A percentile compares a stretch with the other conserved stretches of the same genome.
These are phyloP conservation scores for Augochlora pura DNA, from an alignment of 1,140 invertebrate species.

Conservation along the genomic window DNA sequence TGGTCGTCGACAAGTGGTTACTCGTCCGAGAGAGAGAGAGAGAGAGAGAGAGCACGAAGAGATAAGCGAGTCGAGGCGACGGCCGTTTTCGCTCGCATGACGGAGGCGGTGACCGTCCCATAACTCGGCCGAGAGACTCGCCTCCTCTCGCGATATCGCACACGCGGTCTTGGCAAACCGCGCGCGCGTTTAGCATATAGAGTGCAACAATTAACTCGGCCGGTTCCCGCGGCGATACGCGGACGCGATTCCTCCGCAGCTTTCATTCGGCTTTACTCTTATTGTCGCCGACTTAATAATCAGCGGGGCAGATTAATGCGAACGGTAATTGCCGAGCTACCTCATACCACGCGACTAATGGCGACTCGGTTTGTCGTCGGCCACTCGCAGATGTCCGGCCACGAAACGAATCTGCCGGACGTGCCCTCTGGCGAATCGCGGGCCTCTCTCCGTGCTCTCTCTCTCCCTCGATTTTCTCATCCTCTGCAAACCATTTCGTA, in stretches of 20 bases:
- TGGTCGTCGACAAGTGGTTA: neutral
- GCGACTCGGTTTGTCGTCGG: slow-evolving; percentile 44
- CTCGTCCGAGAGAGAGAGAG: too few species aligned
- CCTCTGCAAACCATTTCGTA: too few species aligned
- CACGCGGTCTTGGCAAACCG: slow-evolving; percentile 45
- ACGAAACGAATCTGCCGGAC: neutral
- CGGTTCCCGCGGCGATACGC: slow-evolving; percentile 64
- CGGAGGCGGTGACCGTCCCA: slow-evolving; percentile 77
- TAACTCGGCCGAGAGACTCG: slow-evolving; percentile 67
- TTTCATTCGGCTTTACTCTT: slow-evolving; percentile 67
- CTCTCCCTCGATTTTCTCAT: too few species aligned
- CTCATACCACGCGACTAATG: slow-evolving; percentile 47
- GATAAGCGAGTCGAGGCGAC: slow-evolving; percentile 61
- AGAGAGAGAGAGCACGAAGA: slow-evolving; percentile 16
- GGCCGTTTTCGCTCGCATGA: slow-evolving; percentile 66
- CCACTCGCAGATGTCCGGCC: slow-evolving; percentile 23
- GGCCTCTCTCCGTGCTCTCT: too few species aligned
- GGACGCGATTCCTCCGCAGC: slow-evolving; percentile 8
- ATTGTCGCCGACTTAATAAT: slow-evolving; percentile 66
- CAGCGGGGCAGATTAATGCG: slow-evolving; percentile 59
- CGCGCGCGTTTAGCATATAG: slow-evolving; percentile 77
- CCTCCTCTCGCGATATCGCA: slow-evolving; percentile 55
- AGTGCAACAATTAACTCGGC: slow-evolving; percentile 77
- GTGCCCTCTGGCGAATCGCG: neutral
- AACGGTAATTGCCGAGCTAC: slow-evolving; percentile 52